Evolutionary conservation across 1,140 invertebrate genomes (phyloP).

Genomic region (Calycopis cecrops): DNA sequence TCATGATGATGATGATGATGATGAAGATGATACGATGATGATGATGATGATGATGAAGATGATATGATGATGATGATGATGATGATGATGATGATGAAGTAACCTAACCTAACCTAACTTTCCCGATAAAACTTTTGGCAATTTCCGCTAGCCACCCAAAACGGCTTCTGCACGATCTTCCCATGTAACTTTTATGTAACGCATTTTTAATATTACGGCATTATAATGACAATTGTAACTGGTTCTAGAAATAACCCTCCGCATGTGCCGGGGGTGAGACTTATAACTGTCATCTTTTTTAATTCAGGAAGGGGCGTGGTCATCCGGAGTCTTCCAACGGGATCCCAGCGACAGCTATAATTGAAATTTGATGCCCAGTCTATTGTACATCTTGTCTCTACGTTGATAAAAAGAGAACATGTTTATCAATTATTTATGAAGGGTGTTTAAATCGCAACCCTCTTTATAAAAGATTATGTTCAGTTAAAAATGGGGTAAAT

Average conservation of each 20-base stretch:
- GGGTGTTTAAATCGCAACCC: background rate
- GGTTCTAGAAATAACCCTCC: constrained; percentile 25
- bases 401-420: constrained; percentile 14
- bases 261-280: constrained; percentile 35
- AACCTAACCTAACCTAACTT: too few relatives aligned
- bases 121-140: too few relatives aligned
- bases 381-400: constrained; percentile 15
- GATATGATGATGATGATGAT: too few relatives aligned
- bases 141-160: too few relatives aligned
- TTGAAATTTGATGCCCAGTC: constrained; percentile 24
- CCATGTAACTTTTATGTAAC: constrained; percentile 1
- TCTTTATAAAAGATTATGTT: background rate
- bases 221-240: constrained; percentile 15
- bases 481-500: background rate
- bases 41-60: too few relatives aligned
- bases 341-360: constrained; percentile 32
- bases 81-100: too few relatives aligned
- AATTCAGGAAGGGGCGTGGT: constrained; percentile 62
- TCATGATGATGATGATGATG: too few relatives aligned
- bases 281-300: constrained; percentile 49
- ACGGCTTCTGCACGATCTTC: too few relatives aligned
- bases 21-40: too few relatives aligned
- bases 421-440: constrained; percentile 14
- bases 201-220: background rate
- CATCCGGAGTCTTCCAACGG: constrained; percentile 51